Evolutionary conservation across 2,113 vertebrate genomes (phyloP).

Genomic region (Riparia riparia): DNA sequence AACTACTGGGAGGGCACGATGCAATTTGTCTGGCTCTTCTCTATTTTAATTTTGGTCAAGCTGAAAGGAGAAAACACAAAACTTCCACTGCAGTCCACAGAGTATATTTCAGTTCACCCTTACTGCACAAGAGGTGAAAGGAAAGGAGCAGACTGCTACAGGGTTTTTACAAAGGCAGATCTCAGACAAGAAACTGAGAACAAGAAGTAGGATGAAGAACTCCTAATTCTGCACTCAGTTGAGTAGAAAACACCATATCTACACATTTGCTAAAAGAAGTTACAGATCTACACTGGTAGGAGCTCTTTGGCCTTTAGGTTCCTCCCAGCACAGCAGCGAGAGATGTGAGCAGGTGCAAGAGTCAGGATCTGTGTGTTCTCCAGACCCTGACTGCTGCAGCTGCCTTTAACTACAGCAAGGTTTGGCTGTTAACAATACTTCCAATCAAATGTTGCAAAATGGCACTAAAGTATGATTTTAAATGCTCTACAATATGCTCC

Average conservation of each 20-base stretch:
- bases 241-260: not conserved
- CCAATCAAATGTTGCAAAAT: not conserved
- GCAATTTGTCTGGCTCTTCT: not conserved
- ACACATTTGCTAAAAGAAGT: not conserved
- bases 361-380: not conserved
- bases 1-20: not conserved
- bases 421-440: not conserved
- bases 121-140: accelerated
- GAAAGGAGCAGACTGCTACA: not conserved
- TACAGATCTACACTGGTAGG: not conserved
- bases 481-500: not conserved
- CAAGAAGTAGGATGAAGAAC: not conserved
- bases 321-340: not conserved
- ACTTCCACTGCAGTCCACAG: not conserved
- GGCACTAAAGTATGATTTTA: not conserved
- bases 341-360: not conserved
- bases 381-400: not conserved
- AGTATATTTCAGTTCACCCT: not conserved
- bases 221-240: not conserved
- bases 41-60: not conserved
- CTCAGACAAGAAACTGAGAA: not conserved
- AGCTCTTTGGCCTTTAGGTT: not conserved
- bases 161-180: not conserved
- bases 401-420: not conserved
- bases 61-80: not conserved